A percentile compares a stretch with the other conserved stretches of the same genome.
These are phyloP conservation scores for Brachypalpus laphriformis DNA, from an alignment of 2,888 invertebrate species.

Conservation along the genomic window DNA sequence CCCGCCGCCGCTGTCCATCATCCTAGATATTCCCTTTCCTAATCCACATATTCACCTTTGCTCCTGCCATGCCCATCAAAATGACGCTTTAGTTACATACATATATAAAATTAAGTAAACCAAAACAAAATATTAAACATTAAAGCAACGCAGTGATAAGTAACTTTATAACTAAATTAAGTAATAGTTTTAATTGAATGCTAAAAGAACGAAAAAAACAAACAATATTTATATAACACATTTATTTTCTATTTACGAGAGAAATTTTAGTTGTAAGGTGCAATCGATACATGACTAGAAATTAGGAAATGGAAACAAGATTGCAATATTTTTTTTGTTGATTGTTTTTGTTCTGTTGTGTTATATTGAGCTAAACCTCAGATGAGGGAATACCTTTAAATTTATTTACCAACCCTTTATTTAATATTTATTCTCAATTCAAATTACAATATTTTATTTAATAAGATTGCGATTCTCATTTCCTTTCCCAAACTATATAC, in stretches of 20 bases:
- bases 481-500: no score
- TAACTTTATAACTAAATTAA: conserved; percentile 64
- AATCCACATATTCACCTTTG: not conserved
- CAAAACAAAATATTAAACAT: conserved; percentile 35
- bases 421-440: no score
- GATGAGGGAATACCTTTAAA: not conserved
- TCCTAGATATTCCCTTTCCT: not conserved
- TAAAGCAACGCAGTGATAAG: conserved; percentile 72
- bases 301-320: conserved; percentile 10
- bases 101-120: conserved; percentile 9
- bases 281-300: conserved; percentile 39
- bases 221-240: conserved; percentile 41
- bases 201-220: conserved; percentile 19
- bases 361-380: no score
- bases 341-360: conserved; percentile 30
- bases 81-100: conserved; percentile 55
- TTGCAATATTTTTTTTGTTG: conserved; percentile 22
- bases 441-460: no score
- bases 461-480: no score
- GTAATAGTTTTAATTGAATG: conserved; percentile 41
- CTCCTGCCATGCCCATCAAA: conserved; percentile 30
- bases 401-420: no score
- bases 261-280: conserved; percentile 34
- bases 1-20: conserved; percentile 18
- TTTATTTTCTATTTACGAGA: conserved; percentile 56